Evolutionary conservation across 2,113 vertebrate species (phyloP).

Genomic region (Rhizomys pruinosus): DNA sequence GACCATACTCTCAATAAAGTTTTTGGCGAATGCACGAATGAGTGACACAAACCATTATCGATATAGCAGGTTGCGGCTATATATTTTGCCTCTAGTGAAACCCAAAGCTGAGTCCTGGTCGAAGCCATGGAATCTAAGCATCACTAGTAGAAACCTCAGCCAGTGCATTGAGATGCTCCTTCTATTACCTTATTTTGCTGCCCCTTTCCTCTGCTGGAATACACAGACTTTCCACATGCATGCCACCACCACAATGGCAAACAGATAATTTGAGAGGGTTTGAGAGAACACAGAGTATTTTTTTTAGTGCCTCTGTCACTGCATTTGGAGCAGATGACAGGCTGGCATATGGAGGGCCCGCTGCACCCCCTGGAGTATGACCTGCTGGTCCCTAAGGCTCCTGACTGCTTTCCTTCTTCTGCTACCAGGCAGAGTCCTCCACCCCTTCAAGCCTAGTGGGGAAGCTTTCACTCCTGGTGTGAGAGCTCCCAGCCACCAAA

Average conservation of each 20-base stretch:
- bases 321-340: conserved; percentile 23
- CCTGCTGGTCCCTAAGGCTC: neutral
- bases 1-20: neutral
- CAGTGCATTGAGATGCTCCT: neutral
- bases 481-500: neutral
- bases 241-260: neutral
- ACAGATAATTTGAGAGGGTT: neutral
- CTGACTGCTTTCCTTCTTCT: neutral
- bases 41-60: neutral
- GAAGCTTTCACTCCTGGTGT: neutral
- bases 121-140: neutral
- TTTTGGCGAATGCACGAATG: neutral
- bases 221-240: neutral
- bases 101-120: neutral
- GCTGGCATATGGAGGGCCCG: conserved; percentile 5
- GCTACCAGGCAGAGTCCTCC: neutral
- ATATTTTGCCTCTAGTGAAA: neutral
- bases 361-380: neutral
- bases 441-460: neutral
- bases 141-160: neutral
- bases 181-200: neutral
- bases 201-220: neutral
- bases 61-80: neutral
- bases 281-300: neutral
- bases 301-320: neutral